Base-by-base conservation (phyloP, 2,797 vertebrate genomes). In the Delichon dasypus region DNA sequence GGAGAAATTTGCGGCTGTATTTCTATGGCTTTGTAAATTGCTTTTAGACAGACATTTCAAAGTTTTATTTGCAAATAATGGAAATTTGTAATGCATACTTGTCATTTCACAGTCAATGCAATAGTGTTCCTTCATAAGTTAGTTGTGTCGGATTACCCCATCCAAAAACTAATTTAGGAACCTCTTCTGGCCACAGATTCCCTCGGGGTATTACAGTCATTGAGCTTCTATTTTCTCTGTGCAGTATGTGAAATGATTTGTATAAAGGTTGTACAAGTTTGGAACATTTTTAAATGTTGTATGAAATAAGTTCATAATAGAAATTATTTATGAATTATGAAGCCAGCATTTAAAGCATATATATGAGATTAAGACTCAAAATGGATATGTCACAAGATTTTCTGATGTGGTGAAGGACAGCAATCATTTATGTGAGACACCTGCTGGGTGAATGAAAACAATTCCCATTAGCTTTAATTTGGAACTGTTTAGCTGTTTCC, bases 311-410 rank as follows among this genome's bases (percentile, higher is more conserved):
- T 93, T 94, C 47, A 27, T 73, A 81, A 65, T 71, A 64, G 21
- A 5, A 85, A 32, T 40, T 77, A 60, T 38, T 85, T 64, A 74
- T 71, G 9, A 93, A 83, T 44, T 90, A 65, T 40, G 34, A 91
- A 90, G 47, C 40, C 42, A 93, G 50, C 1, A 6, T 68, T 88
- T 90, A 80, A 87, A 85, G 38, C 1, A 2, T 68, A 88, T 76
- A 13, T 75, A 89, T 85, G 85, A 94, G 53, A 88, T 93, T 83
- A 93, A 82, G 83, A 72, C 77, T 68, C 72, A 77, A 86, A 93
- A 84, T 66, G 29, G 13, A 4, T 85, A 22, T 62, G 29, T 75
- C 75, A 95, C 5, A 27, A 72, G 32, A 7, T 57, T 32, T 85
- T 86, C 53, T 91, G 32, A 54, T 80, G 48, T 60, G 47, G 40